phyloP scores from a whole-genome alignment of 2,888 invertebrate species.

The Pollenia griseotomentosa region DNA sequence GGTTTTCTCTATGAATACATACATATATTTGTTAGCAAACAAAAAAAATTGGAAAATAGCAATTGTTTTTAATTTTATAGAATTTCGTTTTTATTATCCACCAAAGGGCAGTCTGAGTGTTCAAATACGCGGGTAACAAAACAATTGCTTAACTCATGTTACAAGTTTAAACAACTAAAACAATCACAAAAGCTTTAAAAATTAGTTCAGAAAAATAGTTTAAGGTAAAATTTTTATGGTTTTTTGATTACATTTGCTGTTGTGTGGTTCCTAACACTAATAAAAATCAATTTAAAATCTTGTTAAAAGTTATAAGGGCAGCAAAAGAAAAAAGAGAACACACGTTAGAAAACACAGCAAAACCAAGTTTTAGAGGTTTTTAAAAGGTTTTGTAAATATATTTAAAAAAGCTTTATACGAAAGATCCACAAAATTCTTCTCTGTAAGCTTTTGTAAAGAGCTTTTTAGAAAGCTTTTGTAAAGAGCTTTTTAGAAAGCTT shows the following conservation, averaged over 20 bases:
- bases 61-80: constrained; percentile 45
- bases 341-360: not conserved
- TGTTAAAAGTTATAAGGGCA: constrained; percentile 42
- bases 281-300: constrained; percentile 53
- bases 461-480: too few relatives aligned
- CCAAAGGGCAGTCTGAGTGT: constrained; percentile 55
- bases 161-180: constrained; percentile 12
- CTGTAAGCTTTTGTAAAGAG: too few relatives aligned
- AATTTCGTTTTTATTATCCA: constrained; percentile 48
- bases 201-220: not conserved
- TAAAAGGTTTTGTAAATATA: too few relatives aligned
- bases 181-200: not conserved
- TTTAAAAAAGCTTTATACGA: too few relatives aligned
- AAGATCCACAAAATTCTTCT: too few relatives aligned
- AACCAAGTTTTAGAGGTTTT: too few relatives aligned
- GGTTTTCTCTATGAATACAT: not conserved
- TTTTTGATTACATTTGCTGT: constrained; percentile 27
- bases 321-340: not conserved
- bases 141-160: constrained; percentile 17
- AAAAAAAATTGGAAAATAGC: constrained; percentile 18
- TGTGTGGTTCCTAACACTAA: constrained; percentile 41
- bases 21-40: not conserved
- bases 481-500: too few relatives aligned
- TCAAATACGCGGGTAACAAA: not conserved
- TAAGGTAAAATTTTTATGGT: constrained; percentile 25